Evolutionary conservation across 2,888 invertebrate species (phyloP).

Genomic region (Lasioglossum oenotherae): DNA sequence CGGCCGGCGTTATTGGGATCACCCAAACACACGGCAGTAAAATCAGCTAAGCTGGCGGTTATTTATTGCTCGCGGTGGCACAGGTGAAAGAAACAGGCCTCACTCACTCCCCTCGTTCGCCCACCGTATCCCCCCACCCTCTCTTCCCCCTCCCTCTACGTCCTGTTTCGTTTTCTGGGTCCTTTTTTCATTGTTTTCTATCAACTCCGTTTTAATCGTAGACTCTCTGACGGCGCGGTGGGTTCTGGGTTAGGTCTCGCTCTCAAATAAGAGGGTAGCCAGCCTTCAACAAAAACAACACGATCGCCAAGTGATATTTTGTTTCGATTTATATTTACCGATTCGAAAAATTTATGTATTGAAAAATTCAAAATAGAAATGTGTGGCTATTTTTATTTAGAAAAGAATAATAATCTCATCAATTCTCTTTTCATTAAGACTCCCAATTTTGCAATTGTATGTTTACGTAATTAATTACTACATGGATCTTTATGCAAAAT

Average conservation of each 20-base stretch:
- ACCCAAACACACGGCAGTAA: conserved; percentile 81
- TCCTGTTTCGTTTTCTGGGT: background rate
- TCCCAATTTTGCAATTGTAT: too few species aligned
- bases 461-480: too few species aligned
- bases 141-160: background rate
- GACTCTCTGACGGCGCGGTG: background rate
- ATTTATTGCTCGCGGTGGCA: conserved; percentile 83
- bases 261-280: background rate
- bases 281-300: background rate
- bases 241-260: background rate
- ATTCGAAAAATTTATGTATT: too few species aligned
- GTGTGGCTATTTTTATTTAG: background rate
- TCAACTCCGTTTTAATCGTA: background rate
- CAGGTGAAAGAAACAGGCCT: conserved; percentile 80
- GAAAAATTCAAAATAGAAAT: background rate
- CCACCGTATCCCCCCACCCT: conserved; percentile 19
- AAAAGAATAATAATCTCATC: background rate
- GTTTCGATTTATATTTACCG: background rate
- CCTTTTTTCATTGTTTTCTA: conserved; percentile 34
- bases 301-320: background rate
- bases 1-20: conserved; percentile 81
- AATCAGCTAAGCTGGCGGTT: conserved; percentile 84
- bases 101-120: conserved; percentile 48
- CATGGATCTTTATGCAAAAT: too few species aligned
- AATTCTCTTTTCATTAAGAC: too few species aligned